These are phyloP conservation scores for Oxystoma pomonae DNA, from an alignment of 2,888 invertebrate genomes.

Conservation along the genomic window DNA sequence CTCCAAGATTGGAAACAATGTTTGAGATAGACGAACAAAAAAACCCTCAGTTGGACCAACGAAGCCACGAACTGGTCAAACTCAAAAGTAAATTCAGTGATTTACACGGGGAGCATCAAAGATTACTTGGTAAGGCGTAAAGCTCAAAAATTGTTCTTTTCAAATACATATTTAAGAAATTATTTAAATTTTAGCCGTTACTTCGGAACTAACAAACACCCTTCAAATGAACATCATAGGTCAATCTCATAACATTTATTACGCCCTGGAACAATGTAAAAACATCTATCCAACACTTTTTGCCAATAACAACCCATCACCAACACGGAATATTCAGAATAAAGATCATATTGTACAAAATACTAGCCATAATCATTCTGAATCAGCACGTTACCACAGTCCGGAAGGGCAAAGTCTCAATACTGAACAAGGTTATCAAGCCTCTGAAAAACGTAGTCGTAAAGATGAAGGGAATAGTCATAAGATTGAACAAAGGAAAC, in stretches of 20 bases:
- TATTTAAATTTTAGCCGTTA: slow-evolving; percentile 28
- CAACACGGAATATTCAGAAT: not conserved
- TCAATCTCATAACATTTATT: slow-evolving; percentile 26
- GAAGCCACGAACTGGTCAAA: slow-evolving; percentile 6
- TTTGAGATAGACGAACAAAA: not conserved
- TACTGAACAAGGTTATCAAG: too few species aligned
- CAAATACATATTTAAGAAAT: too few species aligned
- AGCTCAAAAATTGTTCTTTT: not conserved
- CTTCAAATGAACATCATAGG: slow-evolving; percentile 28
- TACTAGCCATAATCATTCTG: too few species aligned
- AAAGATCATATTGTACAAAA: too few species aligned
- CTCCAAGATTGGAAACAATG: not conserved
- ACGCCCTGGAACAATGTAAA: slow-evolving; percentile 29
- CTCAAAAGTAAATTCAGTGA: slow-evolving; percentile 23
- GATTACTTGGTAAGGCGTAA: slow-evolving; percentile 23
- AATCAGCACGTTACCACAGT: too few species aligned
- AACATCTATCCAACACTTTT: slow-evolving; percentile 26
- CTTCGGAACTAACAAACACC: slow-evolving; percentile 27
- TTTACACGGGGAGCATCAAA: slow-evolving; percentile 28
- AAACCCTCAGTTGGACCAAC: not conserved
- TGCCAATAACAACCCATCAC: not conserved
- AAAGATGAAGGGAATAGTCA: not conserved
- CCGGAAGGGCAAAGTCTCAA: too few species aligned
- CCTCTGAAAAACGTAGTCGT: too few species aligned
- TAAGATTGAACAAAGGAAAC: not conserved